Base-by-base conservation (phyloP, 2,888 invertebrate genomes). In the Campopleginae sp. region DNA sequence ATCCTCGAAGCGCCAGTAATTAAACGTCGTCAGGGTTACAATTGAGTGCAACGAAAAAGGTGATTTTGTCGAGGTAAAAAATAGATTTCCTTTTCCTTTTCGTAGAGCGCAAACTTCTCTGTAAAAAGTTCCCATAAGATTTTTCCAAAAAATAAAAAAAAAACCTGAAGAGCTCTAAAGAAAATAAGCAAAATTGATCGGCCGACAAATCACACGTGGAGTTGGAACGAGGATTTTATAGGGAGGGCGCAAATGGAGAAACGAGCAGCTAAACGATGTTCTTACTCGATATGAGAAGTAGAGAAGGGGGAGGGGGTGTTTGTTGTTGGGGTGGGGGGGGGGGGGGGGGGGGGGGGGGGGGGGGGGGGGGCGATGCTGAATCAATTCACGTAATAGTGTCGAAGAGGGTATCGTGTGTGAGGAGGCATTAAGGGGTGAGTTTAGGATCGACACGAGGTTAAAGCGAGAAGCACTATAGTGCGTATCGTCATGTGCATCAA, bases 341-440 rank as follows among this genome's bases (percentile, higher is more conserved):
- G 85, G 75, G 89, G 86, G 88, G 14, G 33, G 6, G 58, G 17
- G 27, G 27, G 14, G 33, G 6, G 58, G 17, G 27, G 27, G 58
- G 38, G 82, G 58, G 23, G 82, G 85, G 75, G 89, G 86, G 88
- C 90, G 88, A 92, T 92, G 90, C 89, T 88, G 92, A 92, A 93
- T 93, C 93, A 92, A 93, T 93, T 92, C 90, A 90, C 90, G 90
- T 93, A 92, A 93, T 93, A 92, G 93, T 90, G 90, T 88, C 89
- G 85, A 44, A 44, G 83, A 84, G 87, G 88, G 84, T 80, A 81
- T 75, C 71, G n/a, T 14, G 83, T 58, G 58, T 23, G 44, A 78
- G 17, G 76, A 14, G 74, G 85, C 12, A 54, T 74, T 71, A n/a
- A 38, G 74, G 77, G 80, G 84, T 63, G 86, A 86, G 86, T 89